These are phyloP conservation scores for Panopea generosa DNA, from an alignment of 2,888 invertebrate genomes.

Conservation along the genomic window DNA sequence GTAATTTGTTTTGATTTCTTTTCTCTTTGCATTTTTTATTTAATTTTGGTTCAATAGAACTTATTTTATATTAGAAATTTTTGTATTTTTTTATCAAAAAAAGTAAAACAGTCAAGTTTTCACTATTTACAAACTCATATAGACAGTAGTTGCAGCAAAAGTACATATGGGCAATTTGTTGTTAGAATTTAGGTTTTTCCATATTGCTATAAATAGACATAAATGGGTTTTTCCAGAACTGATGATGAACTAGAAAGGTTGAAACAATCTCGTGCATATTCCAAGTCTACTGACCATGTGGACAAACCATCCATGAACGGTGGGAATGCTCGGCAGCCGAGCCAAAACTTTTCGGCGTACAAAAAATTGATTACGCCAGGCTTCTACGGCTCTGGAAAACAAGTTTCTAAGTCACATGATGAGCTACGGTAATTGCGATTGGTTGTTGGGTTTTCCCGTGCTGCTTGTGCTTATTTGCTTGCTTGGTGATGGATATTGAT, in stretches of 20 bases:
- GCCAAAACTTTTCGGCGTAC: slow-evolving; percentile 74
- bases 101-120: too few species aligned
- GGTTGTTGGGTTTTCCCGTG: slow-evolving; percentile 22
- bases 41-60: too few species aligned
- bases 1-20: too few species aligned
- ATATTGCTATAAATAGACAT: too few species aligned
- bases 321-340: slow-evolving; percentile 47
- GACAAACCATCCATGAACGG: slow-evolving; percentile 61
- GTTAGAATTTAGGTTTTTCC: too few species aligned
- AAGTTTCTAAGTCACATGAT: slow-evolving; percentile 65
- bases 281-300: slow-evolving; percentile 61
- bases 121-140: too few species aligned
- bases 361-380: slow-evolving; percentile 80
- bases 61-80: too few species aligned
- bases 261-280: slow-evolving; percentile 49
- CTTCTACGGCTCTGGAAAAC: slow-evolving; percentile 70
- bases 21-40: too few species aligned
- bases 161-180: too few species aligned
- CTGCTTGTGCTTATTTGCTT: not conserved
- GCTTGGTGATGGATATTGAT: slow-evolving; percentile 19
- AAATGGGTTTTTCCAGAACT: slow-evolving; percentile 68
- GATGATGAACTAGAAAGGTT: slow-evolving; percentile 70
- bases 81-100: too few species aligned
- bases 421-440: slow-evolving; percentile 69
- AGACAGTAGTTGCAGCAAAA: too few species aligned